Conservation (phyloP, 2,113 vertebrate genomes). For the Chaetorhynchus papuensis region DNA sequence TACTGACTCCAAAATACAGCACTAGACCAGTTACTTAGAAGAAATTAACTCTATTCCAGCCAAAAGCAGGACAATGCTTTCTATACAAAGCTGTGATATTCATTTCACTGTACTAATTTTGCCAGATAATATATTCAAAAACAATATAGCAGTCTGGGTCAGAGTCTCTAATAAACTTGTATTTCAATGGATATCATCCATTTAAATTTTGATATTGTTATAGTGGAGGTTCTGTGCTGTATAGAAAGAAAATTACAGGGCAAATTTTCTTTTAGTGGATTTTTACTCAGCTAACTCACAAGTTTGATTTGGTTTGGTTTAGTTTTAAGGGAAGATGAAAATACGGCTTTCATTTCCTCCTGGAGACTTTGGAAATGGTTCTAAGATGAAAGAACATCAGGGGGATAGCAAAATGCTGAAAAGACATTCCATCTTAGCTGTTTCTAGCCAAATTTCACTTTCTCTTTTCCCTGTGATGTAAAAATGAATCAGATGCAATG, state of each 20-base stretch:
- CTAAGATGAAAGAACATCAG: background rate
- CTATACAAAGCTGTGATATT: background rate
- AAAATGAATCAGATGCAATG: background rate
- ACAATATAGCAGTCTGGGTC: background rate
- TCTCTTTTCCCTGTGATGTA: background rate
- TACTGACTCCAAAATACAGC: background rate
- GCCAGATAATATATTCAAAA: background rate
- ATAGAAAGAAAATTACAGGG: background rate
- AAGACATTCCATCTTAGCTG: background rate
- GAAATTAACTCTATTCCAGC: too few relatives aligned
- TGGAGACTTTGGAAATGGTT: background rate
- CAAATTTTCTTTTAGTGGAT: background rate
- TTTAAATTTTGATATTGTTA: background rate
- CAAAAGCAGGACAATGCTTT: background rate
- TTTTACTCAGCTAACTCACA: background rate
- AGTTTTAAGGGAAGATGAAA: background rate
- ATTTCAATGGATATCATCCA: background rate
- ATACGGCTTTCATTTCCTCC: background rate
- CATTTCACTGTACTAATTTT: constrained; percentile 30
- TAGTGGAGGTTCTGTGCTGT: background rate
- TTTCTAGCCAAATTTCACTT: background rate
- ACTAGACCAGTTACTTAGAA: background rate
- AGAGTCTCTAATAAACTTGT: background rate
- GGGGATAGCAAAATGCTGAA: background rate
- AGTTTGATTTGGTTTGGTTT: background rate